Percentiles rank a stretch among this genome's conserved stretches.
Evolutionary conservation across 2,797 vertebrate species (phyloP).

Genomic region (Parambassis ranga): DNA sequence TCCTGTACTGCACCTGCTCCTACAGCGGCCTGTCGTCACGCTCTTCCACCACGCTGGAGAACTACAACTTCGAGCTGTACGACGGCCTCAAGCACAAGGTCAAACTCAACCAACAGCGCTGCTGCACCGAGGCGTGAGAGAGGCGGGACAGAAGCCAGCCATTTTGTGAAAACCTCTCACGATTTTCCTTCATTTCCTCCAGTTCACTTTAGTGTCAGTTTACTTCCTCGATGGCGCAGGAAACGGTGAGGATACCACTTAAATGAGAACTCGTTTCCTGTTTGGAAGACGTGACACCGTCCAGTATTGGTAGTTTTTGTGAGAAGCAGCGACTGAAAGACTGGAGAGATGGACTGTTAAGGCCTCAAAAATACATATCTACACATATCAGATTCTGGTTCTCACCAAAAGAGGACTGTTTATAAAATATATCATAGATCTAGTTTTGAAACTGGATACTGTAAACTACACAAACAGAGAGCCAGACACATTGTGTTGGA

Average conservation of each 20-base stretch:
- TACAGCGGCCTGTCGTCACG: slow-evolving; percentile 92
- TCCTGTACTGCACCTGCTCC: slow-evolving; percentile 97
- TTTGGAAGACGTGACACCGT: slow-evolving; percentile 25
- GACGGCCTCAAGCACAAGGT: slow-evolving; percentile 99
- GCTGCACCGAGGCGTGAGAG: slow-evolving; percentile 85
- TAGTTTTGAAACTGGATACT: slow-evolving; percentile 70
- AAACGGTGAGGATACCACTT: slow-evolving; percentile 12
- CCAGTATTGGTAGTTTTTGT: slow-evolving; percentile 27
- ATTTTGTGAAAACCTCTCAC: slow-evolving; percentile 45
- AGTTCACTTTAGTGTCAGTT: slow-evolving; percentile 54
- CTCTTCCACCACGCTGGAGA: slow-evolving; percentile 96
- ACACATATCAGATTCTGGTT: slow-evolving; percentile 79
- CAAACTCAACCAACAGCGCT: slow-evolving; percentile 98
- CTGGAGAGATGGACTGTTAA: slow-evolving; percentile 24
- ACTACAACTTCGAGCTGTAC: slow-evolving; percentile 99
- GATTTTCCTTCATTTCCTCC: slow-evolving; percentile 57
- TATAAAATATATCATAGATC: slow-evolving; percentile 71
- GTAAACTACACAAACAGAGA: slow-evolving; percentile 55
- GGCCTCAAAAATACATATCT: slow-evolving; percentile 74
- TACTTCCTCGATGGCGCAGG: slow-evolving; percentile 35
- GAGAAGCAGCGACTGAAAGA: slow-evolving; percentile 29
- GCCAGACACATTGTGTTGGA: slow-evolving; percentile 54
- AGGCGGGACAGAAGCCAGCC: not conserved
- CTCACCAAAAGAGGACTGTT: slow-evolving; percentile 62
- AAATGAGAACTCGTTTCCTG: slow-evolving; percentile 14